Percentiles rank a stretch among this genome's conserved stretches.
These are phyloP conservation scores for Epicampocera succincta DNA, from an alignment of 2,888 invertebrate genomes.

Conservation along the genomic window DNA sequence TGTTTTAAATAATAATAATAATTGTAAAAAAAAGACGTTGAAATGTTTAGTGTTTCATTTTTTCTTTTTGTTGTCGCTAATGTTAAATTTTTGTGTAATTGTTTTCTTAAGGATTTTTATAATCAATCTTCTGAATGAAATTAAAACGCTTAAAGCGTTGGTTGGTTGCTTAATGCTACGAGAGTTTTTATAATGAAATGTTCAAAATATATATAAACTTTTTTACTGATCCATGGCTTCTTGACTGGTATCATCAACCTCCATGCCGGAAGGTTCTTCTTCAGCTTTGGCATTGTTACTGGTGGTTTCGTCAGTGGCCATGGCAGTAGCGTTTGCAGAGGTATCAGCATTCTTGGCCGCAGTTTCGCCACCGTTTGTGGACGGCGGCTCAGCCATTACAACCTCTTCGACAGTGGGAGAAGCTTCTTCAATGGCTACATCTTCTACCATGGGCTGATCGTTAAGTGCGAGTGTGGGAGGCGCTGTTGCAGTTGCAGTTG, in stretches of 20 bases:
- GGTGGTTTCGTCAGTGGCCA: conserved; percentile 76
- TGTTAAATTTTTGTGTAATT: conserved; percentile 18
- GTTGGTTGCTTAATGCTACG: conserved; percentile 47
- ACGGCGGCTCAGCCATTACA: conserved; percentile 77
- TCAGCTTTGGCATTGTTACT: conserved; percentile 73
- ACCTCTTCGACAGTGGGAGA: conserved; percentile 76
- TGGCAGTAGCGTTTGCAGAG: conserved; percentile 73
- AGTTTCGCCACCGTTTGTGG: conserved; percentile 9
- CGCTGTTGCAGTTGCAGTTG: conserved; percentile 44
- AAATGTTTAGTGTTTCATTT: conserved; percentile 33
- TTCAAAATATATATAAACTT: conserved; percentile 38
- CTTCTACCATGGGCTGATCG: conserved; percentile 78
- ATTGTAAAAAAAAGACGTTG: background rate
- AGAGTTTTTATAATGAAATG: conserved; percentile 50
- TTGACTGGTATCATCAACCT: conserved; percentile 81
- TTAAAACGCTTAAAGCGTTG: conserved; percentile 58
- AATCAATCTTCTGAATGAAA: conserved; percentile 43
- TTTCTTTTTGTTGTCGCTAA: conserved; percentile 31
- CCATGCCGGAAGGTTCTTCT: conserved; percentile 80
- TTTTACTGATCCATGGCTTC: conserved; percentile 81
- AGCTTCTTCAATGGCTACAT: conserved; percentile 71
- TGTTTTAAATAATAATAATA: conserved; percentile 51
- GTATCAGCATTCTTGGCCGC: conserved; percentile 68
- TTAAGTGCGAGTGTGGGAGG: conserved; percentile 75
- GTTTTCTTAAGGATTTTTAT: conserved; percentile 48